Evolutionary conservation across 2,888 invertebrate genomes (phyloP), one percentile per base, ranked within the genome.

Genomic region (Antheraea yamamai): DNA sequence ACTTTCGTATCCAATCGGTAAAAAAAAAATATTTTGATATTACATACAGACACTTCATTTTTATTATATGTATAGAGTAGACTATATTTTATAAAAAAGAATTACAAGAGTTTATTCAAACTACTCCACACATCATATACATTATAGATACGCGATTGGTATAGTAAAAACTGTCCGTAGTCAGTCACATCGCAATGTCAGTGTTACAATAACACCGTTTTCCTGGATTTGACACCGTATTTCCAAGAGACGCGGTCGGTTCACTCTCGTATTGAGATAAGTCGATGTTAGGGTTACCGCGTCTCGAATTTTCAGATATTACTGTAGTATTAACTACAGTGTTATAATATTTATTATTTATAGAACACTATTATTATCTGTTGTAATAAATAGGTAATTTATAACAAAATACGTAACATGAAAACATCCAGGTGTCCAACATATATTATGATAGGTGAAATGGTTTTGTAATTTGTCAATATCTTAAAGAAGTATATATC

Each of bases 211-310:
- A 39, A 39, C 70, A 70, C 30, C 51, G 73, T 74, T 78, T 82
- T 81, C 82, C 78, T 76, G 77, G 80, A 80, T 70, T 70, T 30
- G 58, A 55, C 64, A 77, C 78, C 74, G 75, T 75, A 76, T 79
- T 81, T 82, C 83, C 76, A 52, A 77, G 80, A 82, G 78, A 79
- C 76, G 47, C 47, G 12, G 47, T 12, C 47, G 78, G 81, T 78
- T 76, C 81, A 78, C 77, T 76, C 77, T 77, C 76, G 52, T 74
- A 64, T 66, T 73, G 75, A 51, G 55, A 77, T 78, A 52, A 74
- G 72, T 51, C 20, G 73, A 16, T 8, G 23, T 26, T 26, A 72
- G 74, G 74, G 74, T 61, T 61, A 61, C 10, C 73, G 8, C 61
- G 16, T 14, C 47, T n/a, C 7, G 7, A 30, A 14, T 20, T 12